These are phyloP conservation scores for Dasypogon diadema DNA, from an alignment of 2,888 invertebrate genomes.

Conservation along the genomic window DNA sequence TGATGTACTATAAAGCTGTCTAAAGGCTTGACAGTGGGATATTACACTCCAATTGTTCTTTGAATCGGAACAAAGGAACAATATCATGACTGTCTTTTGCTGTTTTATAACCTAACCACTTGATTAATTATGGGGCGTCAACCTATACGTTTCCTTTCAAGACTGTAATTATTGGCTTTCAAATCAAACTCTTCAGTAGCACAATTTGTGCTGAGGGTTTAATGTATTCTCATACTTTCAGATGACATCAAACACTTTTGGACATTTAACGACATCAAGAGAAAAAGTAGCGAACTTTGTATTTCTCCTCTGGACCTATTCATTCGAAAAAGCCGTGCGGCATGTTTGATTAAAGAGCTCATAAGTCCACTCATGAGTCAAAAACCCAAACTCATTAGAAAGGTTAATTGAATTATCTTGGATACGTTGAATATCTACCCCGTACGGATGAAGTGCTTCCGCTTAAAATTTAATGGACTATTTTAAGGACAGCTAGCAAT, in stretches of 20 bases:
- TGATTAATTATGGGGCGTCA: constrained; percentile 1
- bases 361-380: background rate
- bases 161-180: background rate
- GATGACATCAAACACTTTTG: background rate
- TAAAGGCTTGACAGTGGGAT: background rate
- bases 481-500: background rate
- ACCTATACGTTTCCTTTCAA: constrained; percentile 3
- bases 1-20: background rate
- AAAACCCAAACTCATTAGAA: background rate
- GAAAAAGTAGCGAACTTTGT: too few relatives aligned
- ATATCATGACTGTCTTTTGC: background rate
- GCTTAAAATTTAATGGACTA: background rate
- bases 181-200: background rate
- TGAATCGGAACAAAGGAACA: background rate
- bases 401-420: background rate
- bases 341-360: background rate
- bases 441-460: background rate
- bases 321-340: too few relatives aligned
- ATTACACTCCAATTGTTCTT: constrained; percentile 10
- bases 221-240: background rate
- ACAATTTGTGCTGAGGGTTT: background rate
- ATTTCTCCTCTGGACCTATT: too few relatives aligned
- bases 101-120: constrained; percentile 13
- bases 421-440: background rate
- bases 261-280: background rate